Conservation (phyloP, 1,140 invertebrate species). For the Bombus huntii region DNA sequence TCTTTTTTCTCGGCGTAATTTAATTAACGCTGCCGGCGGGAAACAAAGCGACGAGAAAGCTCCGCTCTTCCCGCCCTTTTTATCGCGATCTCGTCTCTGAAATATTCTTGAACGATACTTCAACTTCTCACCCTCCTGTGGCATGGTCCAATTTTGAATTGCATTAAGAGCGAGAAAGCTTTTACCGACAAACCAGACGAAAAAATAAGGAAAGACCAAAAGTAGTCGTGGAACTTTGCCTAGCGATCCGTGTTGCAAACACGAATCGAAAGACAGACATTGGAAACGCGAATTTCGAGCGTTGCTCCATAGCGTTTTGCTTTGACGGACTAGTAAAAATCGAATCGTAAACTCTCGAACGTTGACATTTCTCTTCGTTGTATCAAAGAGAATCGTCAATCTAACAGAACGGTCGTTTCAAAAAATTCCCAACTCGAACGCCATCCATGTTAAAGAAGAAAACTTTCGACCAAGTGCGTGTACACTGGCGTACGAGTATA, state of each 20-base stretch:
- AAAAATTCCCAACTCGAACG: neutral
- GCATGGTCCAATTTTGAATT: constrained; percentile 19
- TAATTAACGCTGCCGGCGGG: constrained; percentile 58
- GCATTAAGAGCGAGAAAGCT: neutral
- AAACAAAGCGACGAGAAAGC: constrained; percentile 42
- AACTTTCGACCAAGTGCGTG: neutral
- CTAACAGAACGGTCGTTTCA: too few species aligned
- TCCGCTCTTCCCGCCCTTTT: constrained; percentile 6
- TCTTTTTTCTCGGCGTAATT: constrained; percentile 36
- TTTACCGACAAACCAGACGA: neutral
- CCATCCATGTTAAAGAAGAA: neutral
- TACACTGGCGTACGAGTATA: neutral
- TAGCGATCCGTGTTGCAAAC: neutral
- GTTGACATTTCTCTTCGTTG: too few species aligned
- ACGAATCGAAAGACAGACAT: neutral
- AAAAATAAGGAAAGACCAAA: neutral
- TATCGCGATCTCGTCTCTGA: neutral
- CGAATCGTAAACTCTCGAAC: too few species aligned
- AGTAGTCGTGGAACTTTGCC: too few species aligned
- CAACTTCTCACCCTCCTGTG: neutral
- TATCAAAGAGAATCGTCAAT: too few species aligned
- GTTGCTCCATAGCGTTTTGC: too few species aligned
- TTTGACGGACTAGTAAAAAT: too few species aligned
- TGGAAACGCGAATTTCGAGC: too few species aligned
- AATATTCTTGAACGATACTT: neutral